Base-by-base conservation (phyloP, 2,888 invertebrate genomes). In the Lycocerus yunnanus region DNA sequence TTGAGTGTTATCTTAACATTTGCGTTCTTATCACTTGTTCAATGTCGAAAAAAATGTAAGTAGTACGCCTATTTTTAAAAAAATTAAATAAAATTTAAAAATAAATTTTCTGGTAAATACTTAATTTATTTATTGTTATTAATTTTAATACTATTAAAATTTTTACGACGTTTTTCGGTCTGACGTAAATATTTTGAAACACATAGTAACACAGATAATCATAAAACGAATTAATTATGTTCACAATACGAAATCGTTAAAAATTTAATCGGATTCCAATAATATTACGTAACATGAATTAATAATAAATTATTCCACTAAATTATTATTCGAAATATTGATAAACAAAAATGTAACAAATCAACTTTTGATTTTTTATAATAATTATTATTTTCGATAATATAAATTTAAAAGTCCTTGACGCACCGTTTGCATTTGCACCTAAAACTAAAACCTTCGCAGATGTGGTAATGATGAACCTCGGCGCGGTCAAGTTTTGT, bases 11-110 rank as follows among this genome's bases (percentile, higher is more conserved):
- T 77, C 69, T 58, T 72, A 65, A 65, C 76, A 69, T 75, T 78
- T 71, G 74, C 72, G 15, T 74, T 43, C n/a, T 75, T 75, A 74
- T 79, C 78, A 67, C 65, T 71, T 27, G 66, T 77, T 58, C 67
- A 72, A 71, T 74, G 68, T 63, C 71, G 76, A 58, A 74, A 72
- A 58, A 82, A 82, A 79, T 80, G 81, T 82, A 74, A 82, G 81
- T 80, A 82, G 81, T 80, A 73, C 61, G 61, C 71, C 63, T 65
- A 14, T 71, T 73, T 66, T 61, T 68, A 18, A 20, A 6, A 13
- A 61, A 15, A 59, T 15, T 24, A 24, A 10, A 10, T 24, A 9
- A 3, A 24, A 24, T 3, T 24, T 0, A 24, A 24, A 24, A 10
- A 0, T 9, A 24, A 24, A 0, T 10, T 24, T 24, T 24, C 3